Conservation (phyloP, 2,797 vertebrate genomes). For the Gallirallus australis region DNA sequence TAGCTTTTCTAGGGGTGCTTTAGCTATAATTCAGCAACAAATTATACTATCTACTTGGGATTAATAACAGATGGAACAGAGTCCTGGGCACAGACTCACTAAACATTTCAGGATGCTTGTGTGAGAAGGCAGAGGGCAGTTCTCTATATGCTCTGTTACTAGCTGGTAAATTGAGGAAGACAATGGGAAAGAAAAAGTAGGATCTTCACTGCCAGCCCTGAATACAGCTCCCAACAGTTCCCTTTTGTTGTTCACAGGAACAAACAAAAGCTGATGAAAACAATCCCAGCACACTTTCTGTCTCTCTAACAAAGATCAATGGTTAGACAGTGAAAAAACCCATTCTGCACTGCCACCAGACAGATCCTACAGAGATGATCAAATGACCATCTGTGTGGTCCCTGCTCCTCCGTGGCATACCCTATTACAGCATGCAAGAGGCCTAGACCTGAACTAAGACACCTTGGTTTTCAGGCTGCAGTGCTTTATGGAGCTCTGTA, state of each 20-base stretch:
- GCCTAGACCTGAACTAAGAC: neutral
- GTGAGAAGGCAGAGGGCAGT: neutral
- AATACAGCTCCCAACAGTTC: conserved; percentile 49
- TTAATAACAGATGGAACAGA: neutral
- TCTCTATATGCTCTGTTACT: neutral
- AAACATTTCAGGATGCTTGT: neutral
- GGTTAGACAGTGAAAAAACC: neutral
- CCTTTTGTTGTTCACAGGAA: conserved; percentile 30
- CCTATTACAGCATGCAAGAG: neutral
- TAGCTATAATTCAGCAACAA: neutral
- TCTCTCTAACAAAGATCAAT: conserved; percentile 40
- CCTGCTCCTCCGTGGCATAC: neutral
- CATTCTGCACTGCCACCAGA: neutral
- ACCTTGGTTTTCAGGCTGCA: neutral
- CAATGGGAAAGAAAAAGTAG: conserved; percentile 38
- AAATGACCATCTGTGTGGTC: neutral
- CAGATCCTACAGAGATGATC: neutral
- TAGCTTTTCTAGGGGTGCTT: neutral
- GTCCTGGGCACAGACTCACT: neutral
- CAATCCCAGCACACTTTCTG: conserved; percentile 28
- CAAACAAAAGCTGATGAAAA: conserved; percentile 64
- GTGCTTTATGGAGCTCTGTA: neutral
- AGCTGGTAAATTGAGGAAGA: conserved; percentile 18
- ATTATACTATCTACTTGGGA: neutral
- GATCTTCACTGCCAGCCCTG: conserved; percentile 17